A percentile compares a stretch with the other conserved stretches of the same genome.
phyloP scores from a whole-genome alignment of 30 jellyfish, hydroid and myxozoan species.

The Mastigias papua region DNA sequence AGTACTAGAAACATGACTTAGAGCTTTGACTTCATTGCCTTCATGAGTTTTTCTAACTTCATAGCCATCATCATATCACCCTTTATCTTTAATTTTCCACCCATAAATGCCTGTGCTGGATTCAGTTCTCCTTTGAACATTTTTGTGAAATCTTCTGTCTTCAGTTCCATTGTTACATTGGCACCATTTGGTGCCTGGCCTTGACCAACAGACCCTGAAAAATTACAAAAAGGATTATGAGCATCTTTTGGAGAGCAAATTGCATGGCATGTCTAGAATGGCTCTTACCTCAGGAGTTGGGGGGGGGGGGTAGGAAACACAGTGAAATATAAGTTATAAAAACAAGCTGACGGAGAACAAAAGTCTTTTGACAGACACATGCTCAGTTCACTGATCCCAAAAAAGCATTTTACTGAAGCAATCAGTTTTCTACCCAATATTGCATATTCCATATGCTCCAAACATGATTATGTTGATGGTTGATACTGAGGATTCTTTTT shows the following conservation, averaged over 20 bases:
- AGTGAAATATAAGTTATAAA: too few species aligned
- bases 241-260: background rate
- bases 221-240: background rate
- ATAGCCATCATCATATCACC: conserved; percentile 97
- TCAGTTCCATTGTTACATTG: conserved; percentile 78
- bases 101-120: conserved; percentile 97
- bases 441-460: too few species aligned
- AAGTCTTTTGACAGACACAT: too few species aligned
- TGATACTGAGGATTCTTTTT: too few species aligned
- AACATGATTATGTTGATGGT: too few species aligned
- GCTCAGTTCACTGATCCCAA: too few species aligned
- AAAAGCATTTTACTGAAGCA: too few species aligned
- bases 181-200: conserved; percentile 81
- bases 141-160: conserved; percentile 83
- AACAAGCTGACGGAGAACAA: too few species aligned
- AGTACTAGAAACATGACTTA: conserved; percentile 12
- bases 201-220: conserved; percentile 77
- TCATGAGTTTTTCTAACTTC: conserved; percentile 97
- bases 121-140: conserved; percentile 93
- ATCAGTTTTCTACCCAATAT: too few species aligned
- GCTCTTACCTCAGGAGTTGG: too few species aligned
- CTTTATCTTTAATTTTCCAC: conserved; percentile 88
- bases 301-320: too few species aligned
- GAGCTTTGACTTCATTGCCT: conserved; percentile 80
- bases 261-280: background rate